phyloP scores from a whole-genome alignment of 2,113 vertebrate species.

The Cairina moschata region DNA sequence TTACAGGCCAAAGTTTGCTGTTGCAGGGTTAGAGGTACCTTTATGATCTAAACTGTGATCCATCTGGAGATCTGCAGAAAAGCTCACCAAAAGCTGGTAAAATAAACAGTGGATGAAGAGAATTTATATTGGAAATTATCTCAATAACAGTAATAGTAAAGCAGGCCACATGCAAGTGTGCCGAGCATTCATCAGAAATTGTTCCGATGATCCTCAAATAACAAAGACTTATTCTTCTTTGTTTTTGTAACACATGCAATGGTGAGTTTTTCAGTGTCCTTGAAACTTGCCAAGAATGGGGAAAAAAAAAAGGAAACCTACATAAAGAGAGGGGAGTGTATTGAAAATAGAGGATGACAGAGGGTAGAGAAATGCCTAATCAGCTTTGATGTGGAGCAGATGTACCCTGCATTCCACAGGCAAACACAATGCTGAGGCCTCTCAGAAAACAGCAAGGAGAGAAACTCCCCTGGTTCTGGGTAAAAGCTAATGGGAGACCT shows the following conservation, averaged over 20 bases:
- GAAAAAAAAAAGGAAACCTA: constrained; percentile 13
- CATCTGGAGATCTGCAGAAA: constrained; percentile 9
- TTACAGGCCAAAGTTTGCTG: background rate
- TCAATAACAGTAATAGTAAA: constrained; percentile 42
- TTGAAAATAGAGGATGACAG: constrained; percentile 37
- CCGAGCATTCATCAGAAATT: constrained; percentile 48
- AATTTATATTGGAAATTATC: constrained; percentile 55
- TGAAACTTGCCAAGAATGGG: constrained; percentile 46
- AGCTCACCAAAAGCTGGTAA: constrained; percentile 39
- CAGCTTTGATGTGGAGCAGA: constrained; percentile 70
- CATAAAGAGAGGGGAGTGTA: constrained; percentile 2
- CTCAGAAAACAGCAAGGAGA: background rate
- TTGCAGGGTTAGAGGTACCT: constrained; percentile 6
- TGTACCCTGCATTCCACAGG: constrained; percentile 55
- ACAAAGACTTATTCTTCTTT: constrained; percentile 47
- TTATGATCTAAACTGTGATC: constrained; percentile 39
- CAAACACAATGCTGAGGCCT: background rate
- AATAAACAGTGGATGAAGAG: constrained; percentile 51
- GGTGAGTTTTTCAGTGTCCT: constrained; percentile 24
- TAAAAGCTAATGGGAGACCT: too few relatives aligned
- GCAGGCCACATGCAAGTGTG: constrained; percentile 14
- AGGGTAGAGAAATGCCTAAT: constrained; percentile 44
- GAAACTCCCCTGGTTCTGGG: background rate
- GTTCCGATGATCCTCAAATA: constrained; percentile 43
- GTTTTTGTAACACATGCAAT: background rate